A percentile compares a stretch with the other conserved stretches of the same genome.
Evolutionary conservation across 2,797 vertebrate genomes (phyloP).

Genomic region (Poeciliopsis turneri): DNA sequence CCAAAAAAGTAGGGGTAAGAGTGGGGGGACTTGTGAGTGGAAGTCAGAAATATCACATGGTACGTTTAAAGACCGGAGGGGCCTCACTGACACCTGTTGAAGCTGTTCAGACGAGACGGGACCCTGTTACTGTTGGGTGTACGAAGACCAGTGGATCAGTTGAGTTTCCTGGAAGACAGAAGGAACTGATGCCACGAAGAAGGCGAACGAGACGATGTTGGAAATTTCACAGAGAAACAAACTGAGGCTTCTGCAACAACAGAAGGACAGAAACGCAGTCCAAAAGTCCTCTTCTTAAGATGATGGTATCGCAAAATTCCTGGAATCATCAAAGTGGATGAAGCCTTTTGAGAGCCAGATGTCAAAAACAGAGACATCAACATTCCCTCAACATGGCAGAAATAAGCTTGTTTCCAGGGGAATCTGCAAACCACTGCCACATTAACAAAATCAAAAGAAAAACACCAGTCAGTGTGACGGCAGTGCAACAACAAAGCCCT

Average conservation of each 20-base stretch:
- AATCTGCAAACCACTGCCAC: not conserved
- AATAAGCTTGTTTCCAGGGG: not conserved
- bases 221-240: constrained; percentile 69
- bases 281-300: not conserved
- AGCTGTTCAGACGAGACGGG: constrained; percentile 36
- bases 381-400: not conserved
- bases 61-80: constrained; percentile 38
- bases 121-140: constrained; percentile 31
- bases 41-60: constrained; percentile 37
- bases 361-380: not conserved
- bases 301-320: not conserved
- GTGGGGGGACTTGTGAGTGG: constrained; percentile 5
- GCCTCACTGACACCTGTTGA: constrained; percentile 66
- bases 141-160: constrained; percentile 24
- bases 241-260: constrained; percentile 48
- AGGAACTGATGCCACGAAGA: constrained; percentile 50
- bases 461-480: not conserved
- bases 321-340: not conserved
- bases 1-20: constrained; percentile 42
- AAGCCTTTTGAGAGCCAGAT: not conserved
- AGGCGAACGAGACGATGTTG: constrained; percentile 74
- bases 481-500: not conserved
- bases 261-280: constrained; percentile 28
- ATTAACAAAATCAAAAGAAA: not conserved
- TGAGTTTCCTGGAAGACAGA: constrained; percentile 52